Evolutionary conservation across 2,888 invertebrate species (phyloP).

Genomic region (Microctonus brassicae): DNA sequence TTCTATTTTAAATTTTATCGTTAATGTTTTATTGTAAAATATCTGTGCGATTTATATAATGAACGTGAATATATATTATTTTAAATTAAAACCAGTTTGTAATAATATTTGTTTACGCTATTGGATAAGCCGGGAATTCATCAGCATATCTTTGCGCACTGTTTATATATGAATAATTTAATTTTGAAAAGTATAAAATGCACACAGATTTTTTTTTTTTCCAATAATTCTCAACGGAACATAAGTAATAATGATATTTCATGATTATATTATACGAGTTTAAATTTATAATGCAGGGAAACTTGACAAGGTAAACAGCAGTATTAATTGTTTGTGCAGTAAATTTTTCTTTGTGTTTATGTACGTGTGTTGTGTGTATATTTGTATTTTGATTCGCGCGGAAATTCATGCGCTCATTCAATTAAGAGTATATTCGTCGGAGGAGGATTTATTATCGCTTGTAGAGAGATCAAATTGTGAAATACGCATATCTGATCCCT

Average conservation of each 20-base stretch:
- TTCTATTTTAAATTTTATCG: conserved; percentile 8
- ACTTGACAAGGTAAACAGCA: neutral
- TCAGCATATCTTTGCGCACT: conserved; percentile 36
- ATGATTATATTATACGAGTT: too few species aligned
- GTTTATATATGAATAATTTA: conserved; percentile 13
- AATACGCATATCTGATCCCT: conserved; percentile 35
- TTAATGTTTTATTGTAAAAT: conserved; percentile 6
- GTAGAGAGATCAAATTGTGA: conserved; percentile 17
- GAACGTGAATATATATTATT: conserved; percentile 28
- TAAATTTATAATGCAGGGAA: neutral
- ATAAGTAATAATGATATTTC: too few species aligned
- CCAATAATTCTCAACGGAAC: too few species aligned
- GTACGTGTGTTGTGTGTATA: conserved; percentile 31
- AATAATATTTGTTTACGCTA: conserved; percentile 9
- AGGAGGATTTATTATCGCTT: conserved; percentile 18
- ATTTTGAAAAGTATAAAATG: conserved; percentile 3
- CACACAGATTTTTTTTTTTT: too few species aligned
- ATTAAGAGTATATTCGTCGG: conserved; percentile 28
- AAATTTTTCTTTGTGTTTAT: conserved; percentile 32
- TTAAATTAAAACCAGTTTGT: conserved; percentile 44
- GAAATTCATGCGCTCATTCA: conserved; percentile 17
- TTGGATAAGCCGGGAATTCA: conserved; percentile 39
- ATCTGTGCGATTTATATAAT: neutral
- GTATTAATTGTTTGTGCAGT: conserved; percentile 55
- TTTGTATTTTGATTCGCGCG: conserved; percentile 18